Percentiles rank a stretch among this genome's conserved stretches.
Evolutionary conservation across 2,797 vertebrate genomes (phyloP).

Genomic region (Alca torda): DNA sequence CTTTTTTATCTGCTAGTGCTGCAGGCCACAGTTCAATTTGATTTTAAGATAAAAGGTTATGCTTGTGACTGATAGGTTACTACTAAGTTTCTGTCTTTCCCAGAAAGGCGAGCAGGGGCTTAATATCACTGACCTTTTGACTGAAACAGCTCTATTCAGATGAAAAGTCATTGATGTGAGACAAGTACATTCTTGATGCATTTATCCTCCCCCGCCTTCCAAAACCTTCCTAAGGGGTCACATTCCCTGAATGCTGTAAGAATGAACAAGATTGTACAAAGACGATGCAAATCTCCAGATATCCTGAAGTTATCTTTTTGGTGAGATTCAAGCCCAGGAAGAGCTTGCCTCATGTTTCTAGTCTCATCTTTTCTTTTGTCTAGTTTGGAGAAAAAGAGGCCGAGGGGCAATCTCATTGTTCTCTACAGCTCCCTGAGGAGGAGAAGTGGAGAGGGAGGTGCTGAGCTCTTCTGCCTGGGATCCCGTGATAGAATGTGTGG

Average conservation of each 20-base stretch:
- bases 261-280: neutral
- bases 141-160: neutral
- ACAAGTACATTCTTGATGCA: neutral
- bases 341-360: neutral
- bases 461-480: neutral
- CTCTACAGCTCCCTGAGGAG: neutral
- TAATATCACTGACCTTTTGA: neutral
- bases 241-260: neutral
- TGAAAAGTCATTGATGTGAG: neutral
- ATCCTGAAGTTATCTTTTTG: neutral
- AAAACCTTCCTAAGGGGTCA: neutral
- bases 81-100: neutral
- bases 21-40: neutral
- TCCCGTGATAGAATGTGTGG: accelerated
- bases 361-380: neutral
- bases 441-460: neutral
- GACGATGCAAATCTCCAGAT: neutral
- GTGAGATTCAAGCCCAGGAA: neutral
- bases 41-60: neutral
- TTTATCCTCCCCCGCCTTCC: neutral
- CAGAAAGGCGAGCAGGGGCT: neutral
- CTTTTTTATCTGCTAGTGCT: neutral
- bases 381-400: neutral
- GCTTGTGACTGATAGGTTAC: neutral
- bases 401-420: accelerated